phyloP scores from a whole-genome alignment of 2,113 vertebrate genomes.

The Danionella cerebrum region DNA sequence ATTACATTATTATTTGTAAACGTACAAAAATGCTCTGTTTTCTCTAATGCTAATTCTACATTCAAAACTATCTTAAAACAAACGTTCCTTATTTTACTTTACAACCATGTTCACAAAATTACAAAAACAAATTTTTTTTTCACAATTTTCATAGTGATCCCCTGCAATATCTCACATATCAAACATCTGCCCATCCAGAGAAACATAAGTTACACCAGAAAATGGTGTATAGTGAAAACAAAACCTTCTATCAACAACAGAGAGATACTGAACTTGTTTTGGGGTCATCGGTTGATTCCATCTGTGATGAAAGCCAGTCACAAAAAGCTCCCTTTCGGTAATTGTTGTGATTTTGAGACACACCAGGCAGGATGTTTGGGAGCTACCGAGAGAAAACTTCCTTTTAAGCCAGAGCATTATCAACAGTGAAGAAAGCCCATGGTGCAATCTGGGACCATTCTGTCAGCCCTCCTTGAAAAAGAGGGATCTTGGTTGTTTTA shows the following conservation, averaged over 20 bases:
- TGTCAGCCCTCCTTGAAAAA: not conserved
- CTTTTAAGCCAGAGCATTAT: not conserved
- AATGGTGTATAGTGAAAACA: not conserved
- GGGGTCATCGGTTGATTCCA: constrained; percentile 10
- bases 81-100: not conserved
- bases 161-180: constrained; percentile 16
- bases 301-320: constrained; percentile 31
- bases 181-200: constrained; percentile 32
- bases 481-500: not conserved
- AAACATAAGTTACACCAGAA: no score
- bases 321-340: constrained; percentile 5
- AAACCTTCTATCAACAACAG: constrained; percentile 4
- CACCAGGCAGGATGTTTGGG: constrained; percentile 26
- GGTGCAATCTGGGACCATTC: not conserved
- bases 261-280: not conserved
- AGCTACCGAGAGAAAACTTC: not conserved
- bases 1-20: no score
- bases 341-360: constrained; percentile 23
- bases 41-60: no score
- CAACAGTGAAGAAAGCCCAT: not conserved
- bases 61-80: no score
- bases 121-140: no score
- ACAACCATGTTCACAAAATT: no score
- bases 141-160: no score
- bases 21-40: no score